These are phyloP conservation scores for Drosophila algonquin DNA, from an alignment of 2,888 invertebrate genomes.

Conservation along the genomic window DNA sequence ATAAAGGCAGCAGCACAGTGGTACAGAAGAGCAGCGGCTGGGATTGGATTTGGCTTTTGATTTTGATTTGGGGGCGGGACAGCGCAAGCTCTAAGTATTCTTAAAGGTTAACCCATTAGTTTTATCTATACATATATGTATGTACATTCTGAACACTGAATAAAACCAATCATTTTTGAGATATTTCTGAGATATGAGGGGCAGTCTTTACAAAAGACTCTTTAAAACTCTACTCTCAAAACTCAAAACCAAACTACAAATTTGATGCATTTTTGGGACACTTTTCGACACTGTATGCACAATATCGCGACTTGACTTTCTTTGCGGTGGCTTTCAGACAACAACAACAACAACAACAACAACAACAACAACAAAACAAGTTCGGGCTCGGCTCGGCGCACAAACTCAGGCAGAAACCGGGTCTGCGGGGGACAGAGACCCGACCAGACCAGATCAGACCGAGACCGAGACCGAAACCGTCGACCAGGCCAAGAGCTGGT, in stretches of 20 bases:
- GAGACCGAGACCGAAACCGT: background rate
- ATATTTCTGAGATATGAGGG: too few species aligned
- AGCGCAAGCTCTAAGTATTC: too few species aligned
- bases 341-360: slow-evolving; percentile 35
- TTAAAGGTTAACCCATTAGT: too few species aligned
- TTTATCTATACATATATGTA: too few species aligned
- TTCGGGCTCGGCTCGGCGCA: slow-evolving; percentile 44
- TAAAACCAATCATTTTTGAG: too few species aligned
- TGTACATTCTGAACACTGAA: too few species aligned
- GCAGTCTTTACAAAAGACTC: too few species aligned
- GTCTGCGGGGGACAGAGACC: slow-evolving; percentile 7
- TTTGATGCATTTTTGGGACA: background rate
- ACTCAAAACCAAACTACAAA: background rate
- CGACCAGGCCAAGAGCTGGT: background rate
- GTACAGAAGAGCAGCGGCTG: background rate
- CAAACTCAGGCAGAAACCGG: slow-evolving; percentile 31
- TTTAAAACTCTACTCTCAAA: too few species aligned
- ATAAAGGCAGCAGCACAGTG: slow-evolving; percentile 40
- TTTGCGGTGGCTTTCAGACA: slow-evolving; percentile 59
- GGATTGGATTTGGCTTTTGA: too few species aligned
- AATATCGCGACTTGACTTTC: slow-evolving; percentile 68
- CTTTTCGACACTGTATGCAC: slow-evolving; percentile 19
- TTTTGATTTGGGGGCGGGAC: too few species aligned
- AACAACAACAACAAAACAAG: slow-evolving; percentile 41
- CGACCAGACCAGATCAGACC: too few species aligned